Evolutionary conservation across 2,113 vertebrate genomes (phyloP).

Genomic region (Brachypodius melanocephalos): DNA sequence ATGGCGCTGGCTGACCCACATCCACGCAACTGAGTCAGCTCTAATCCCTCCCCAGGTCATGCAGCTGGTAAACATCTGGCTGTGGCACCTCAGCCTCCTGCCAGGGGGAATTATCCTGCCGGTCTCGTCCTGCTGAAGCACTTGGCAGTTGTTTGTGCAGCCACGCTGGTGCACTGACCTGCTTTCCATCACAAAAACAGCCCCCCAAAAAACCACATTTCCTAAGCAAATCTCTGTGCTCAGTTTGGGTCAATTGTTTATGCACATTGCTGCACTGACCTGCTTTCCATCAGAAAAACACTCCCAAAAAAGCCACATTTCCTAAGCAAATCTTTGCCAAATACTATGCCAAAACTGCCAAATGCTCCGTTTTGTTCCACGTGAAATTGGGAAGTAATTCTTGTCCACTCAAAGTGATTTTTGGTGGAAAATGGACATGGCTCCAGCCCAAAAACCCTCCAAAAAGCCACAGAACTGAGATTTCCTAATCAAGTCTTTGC

Average conservation of each 20-base stretch:
- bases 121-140: neutral
- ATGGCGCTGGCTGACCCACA: neutral
- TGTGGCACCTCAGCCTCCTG: neutral
- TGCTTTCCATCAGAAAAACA: neutral
- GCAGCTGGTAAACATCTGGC: constrained; percentile 29
- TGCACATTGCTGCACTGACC: neutral
- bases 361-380: too few relatives aligned
- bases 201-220: neutral
- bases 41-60: constrained; percentile 8
- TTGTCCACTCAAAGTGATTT: too few relatives aligned
- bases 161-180: neutral
- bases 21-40: neutral
- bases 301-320: neutral
- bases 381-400: too few relatives aligned
- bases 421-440: too few relatives aligned
- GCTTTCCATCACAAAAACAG: neutral
- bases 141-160: neutral
- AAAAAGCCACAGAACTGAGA: neutral
- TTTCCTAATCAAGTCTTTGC: neutral
- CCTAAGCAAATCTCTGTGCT: neutral
- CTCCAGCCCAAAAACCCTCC: neutral
- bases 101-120: neutral
- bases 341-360: too few relatives aligned
- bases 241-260: too few relatives aligned
- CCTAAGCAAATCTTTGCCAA: neutral